Evolutionary conservation across 2,888 invertebrate species (phyloP), one percentile per base, ranked within the genome.

Genomic region (Polydrusus tereticollis): DNA sequence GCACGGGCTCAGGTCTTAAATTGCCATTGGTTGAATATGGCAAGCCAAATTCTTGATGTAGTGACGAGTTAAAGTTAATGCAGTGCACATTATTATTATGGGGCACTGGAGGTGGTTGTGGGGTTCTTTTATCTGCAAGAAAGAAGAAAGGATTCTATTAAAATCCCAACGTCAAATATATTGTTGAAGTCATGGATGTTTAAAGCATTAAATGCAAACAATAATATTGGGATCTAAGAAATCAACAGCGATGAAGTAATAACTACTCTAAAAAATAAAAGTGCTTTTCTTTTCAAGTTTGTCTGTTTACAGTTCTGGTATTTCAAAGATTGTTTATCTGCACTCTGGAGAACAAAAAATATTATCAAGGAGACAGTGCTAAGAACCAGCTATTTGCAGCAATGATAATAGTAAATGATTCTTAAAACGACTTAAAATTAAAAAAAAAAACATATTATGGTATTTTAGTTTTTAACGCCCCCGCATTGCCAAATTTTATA

Each of bases 31-130:
- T 18, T 7, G 85, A 84, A 75, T 84, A 85, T 75, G 87, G 83
- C 73, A 87, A 75, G 78, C 84, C 86, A 82, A 86, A 87, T 78
- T 88, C 88, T 80, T 87, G 87, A 73, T 86, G 86, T 76, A 87
- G 83, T 65, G 88, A 87, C 67, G 86, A 85, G 76, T 87, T 87
- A 79, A 88, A 87, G 78, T 80, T 78, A 75, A 79, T 77, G 68
- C 77, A 79, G 6, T 77, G 78, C 7, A 78, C 75, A 69, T 78
- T 78, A 72, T 73, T 78, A 65, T 77, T 75, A 33, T 78, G 75
- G 5, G 21, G 36, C 2, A 38, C 26, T n/a, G 33, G n/a, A 43
- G 18, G 4, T 16, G 52, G 52, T 33, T 29, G 14, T 29, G 16
- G 16, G 2, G 29, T 55, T 55, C 26, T 12, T 57, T 36, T 38